Base-by-base conservation (phyloP, 2,113 vertebrate species). In the Chauna torquata region DNA sequence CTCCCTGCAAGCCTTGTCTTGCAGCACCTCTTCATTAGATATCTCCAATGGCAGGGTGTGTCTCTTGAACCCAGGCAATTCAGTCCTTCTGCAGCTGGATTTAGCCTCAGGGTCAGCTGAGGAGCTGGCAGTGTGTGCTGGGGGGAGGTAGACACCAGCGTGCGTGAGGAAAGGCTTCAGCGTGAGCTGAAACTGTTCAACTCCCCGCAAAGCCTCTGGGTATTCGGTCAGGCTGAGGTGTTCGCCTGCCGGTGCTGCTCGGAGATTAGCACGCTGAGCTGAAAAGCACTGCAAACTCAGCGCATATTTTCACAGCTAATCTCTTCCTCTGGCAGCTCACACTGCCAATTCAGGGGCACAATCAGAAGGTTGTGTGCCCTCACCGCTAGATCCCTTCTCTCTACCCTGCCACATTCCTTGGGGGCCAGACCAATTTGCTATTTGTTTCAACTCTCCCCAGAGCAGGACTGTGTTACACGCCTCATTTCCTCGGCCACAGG, bases 301-400 rank as follows among this genome's bases (percentile, higher is more conserved):
- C 97, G 14, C 93, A 96, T 97, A 95, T 23, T 49, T 96, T 52
- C 82, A 11, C 44, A 42, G 93, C 92, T 97, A 95, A 97, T 96
- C 95, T 90, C 66, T 90, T 76, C 66, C 69, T 20, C 78, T 79
- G 92, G 95, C 83, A 95, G 91, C 94, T 92, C 93, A 87, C 13
- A 1, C 20, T 92, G 94, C 74, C 74, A 78, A 16, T 24, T 47
- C 72, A 12, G 91, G 66, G 91, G 78, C 83, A 96, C 92, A 94
- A 91, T 89, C 89, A 16, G 75, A 57, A 92, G 84, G 81, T 0
- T 90, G 92, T 91, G 70, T 5, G 8, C 89, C 87, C 30, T 65
- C 85, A 44, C 82, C 0, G 5, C 83, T 77, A 86, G 86, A 89
- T 49, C 82, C 86, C 40, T 1, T 61, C 55, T 42, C 81, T 90